Evolutionary conservation across 1,140 invertebrate genomes (phyloP), one percentile per base, ranked within the genome.

Genomic region (Atopsyche davidsoni): DNA sequence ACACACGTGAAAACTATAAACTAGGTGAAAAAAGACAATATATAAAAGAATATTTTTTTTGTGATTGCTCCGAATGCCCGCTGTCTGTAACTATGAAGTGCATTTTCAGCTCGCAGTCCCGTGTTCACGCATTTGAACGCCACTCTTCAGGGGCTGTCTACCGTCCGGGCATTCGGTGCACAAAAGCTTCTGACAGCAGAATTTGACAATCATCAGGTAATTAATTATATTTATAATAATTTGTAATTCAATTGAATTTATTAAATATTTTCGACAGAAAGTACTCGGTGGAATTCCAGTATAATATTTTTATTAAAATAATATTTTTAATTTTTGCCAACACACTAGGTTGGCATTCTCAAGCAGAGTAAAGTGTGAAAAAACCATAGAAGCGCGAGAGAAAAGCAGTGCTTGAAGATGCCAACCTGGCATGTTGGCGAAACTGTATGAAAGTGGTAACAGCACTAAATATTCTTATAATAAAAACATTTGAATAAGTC

Each of bases 61-160:
- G 19, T 9, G n/a, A 39, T 39, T n/a, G n/a, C n/a, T n/a, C n/a
- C n/a, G n/a, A n/a, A n/a, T n/a, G n/a, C n/a, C n/a, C n/a, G n/a
- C n/a, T n/a, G n/a, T n/a, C n/a, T n/a, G n/a, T n/a, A n/a, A n/a
- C n/a, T n/a, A n/a, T n/a, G n/a, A n/a, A 16, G 9, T 36, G 6
- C 11, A 39, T 49, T 42, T 51, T 22, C 61, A 86, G 83, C 80
- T 41, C 75, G 82, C 47, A 86, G 83, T 61, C 92, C 90, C 22
- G 82, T 92, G 2, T 89, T 90, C 58, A 89, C 89, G 23, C 88
- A 92, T 59, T 74, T 92, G 0, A 86, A 81, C 42, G 78, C 87
- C 2, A 86, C 87, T 0, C 65, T 92, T 7, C 79, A 82, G 58
- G 91, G 91, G 0, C 64, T 93, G 1, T 76, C 81, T 13, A 92